phyloP scores from a whole-genome alignment of 64 coral and sea anemone genomes.

The Cladopsammia gracilis region DNA sequence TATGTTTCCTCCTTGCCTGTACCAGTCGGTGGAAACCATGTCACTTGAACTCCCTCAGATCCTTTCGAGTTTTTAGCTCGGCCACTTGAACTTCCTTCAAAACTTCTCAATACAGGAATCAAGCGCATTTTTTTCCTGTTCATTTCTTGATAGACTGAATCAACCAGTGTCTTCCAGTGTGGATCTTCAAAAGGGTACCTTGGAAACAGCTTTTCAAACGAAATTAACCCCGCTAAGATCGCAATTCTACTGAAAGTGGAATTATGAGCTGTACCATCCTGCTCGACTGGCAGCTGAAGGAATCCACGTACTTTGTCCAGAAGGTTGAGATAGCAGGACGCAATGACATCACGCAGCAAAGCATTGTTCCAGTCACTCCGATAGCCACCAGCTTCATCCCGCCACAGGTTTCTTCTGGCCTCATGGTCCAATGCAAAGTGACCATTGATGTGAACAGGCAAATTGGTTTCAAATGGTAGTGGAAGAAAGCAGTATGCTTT shows the following conservation, averaged over 20 bases:
- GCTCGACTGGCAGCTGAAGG: neutral
- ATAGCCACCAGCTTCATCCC: neutral
- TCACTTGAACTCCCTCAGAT: neutral
- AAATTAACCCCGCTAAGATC: neutral
- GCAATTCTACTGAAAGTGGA: neutral
- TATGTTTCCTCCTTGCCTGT: constrained; percentile 7
- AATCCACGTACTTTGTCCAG: constrained; percentile 42
- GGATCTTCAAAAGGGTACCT: neutral
- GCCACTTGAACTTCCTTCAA: neutral
- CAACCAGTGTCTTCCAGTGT: constrained; percentile 17
- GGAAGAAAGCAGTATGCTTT: constrained; percentile 89
- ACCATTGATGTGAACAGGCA: constrained; percentile 91
- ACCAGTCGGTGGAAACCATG: constrained; percentile 59
- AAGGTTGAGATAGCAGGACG: constrained; percentile 79
- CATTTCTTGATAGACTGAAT: constrained; percentile 48
- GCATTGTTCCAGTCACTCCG: constrained; percentile 69
- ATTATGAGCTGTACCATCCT: neutral
- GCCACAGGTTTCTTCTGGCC: constrained; percentile 69
- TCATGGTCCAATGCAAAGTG: constrained; percentile 74
- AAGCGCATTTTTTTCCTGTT: neutral
- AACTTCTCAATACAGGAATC: constrained; percentile 28
- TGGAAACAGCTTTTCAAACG: constrained; percentile 51
- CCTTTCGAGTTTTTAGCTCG: neutral
- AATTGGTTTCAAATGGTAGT: constrained; percentile 61
- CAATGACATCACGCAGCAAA: constrained; percentile 70